Conservation (phyloP, 2,113 vertebrate genomes). For the Sporophila hypoxantha region DNA sequence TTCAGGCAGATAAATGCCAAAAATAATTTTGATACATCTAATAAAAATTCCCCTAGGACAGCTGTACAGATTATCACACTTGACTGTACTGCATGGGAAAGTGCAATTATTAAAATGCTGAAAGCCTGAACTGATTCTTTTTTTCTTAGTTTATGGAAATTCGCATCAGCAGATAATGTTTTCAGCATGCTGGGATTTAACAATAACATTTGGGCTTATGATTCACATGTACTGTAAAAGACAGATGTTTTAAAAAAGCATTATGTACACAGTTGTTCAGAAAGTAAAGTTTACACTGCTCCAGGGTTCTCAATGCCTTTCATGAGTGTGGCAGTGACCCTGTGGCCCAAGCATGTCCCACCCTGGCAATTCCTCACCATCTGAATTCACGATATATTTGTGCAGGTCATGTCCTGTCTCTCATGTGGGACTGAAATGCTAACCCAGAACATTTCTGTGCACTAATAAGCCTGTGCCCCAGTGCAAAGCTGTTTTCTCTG, state of each 20-base stretch:
- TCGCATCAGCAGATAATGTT: not conserved
- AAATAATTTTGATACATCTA: constrained; percentile 41
- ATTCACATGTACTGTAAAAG: constrained; percentile 17
- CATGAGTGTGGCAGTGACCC: not conserved
- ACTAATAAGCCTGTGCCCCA: not conserved
- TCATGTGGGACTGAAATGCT: not conserved
- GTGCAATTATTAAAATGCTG: not conserved
- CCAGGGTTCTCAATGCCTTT: not conserved
- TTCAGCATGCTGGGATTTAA: not conserved
- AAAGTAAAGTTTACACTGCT: not conserved
- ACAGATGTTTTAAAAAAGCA: not conserved
- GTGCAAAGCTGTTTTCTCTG: not conserved
- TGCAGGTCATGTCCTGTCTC: not conserved
- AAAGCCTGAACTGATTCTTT: not conserved
- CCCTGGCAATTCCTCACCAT: not conserved
- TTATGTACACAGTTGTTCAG: not conserved
- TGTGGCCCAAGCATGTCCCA: not conserved
- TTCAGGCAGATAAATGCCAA: constrained; percentile 33
- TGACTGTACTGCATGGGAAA: not conserved
- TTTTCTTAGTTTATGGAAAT: constrained; percentile 22
- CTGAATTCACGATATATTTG: not conserved
- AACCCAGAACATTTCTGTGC: not conserved
- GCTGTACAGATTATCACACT: not conserved
- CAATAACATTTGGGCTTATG: not conserved
- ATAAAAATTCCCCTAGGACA: constrained; percentile 15